Evolutionary conservation across 2,797 vertebrate species (phyloP).

Genomic region (Delichon dasypus): DNA sequence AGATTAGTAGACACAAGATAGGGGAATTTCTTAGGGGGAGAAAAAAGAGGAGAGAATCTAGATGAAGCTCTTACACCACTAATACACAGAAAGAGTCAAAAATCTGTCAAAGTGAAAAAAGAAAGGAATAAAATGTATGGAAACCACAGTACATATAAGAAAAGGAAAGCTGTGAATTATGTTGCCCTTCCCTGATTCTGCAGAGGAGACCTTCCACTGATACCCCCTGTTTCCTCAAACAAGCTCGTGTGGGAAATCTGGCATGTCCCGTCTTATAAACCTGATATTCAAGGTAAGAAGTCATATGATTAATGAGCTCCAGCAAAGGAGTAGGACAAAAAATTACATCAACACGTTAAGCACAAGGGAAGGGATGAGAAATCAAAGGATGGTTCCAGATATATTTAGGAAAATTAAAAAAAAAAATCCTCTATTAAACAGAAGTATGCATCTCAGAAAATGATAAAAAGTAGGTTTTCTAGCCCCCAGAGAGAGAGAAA

Average conservation of each 20-base stretch:
- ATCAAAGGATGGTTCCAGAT: neutral
- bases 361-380: neutral
- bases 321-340: neutral
- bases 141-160: neutral
- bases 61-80: neutral
- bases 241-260: neutral
- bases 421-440: neutral
- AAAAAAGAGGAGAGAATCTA: neutral
- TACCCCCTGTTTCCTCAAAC: neutral
- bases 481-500: neutral
- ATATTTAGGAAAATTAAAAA: conserved; percentile 8
- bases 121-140: neutral
- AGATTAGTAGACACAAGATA: neutral
- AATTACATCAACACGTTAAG: neutral
- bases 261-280: neutral
- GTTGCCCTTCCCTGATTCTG: neutral
- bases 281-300: neutral
- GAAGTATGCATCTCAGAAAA: neutral
- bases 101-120: neutral
- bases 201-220: neutral
- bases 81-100: neutral
- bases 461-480: conserved; percentile 2
- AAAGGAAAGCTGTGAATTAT: neutral
- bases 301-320: neutral
- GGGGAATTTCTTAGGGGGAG: neutral